A percentile compares a stretch with the other conserved stretches of the same genome.
phyloP scores from a whole-genome alignment of 2,888 invertebrate species.

The Malacosoma neustria region DNA sequence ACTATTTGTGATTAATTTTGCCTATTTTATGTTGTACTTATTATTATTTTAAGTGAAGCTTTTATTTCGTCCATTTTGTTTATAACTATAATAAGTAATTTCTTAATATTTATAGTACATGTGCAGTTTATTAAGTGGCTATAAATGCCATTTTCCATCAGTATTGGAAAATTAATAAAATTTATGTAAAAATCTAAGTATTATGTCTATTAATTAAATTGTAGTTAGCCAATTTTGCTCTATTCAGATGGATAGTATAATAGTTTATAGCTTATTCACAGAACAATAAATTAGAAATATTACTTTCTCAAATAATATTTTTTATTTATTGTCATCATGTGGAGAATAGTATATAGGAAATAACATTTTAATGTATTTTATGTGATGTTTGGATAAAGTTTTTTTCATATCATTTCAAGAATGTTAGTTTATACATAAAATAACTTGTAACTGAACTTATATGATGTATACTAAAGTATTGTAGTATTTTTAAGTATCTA shows the following conservation, averaged over 20 bases:
- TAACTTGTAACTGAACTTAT: too few species aligned
- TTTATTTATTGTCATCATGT: too few species aligned
- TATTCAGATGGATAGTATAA: slow-evolving; percentile 36
- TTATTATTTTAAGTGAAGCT: neutral
- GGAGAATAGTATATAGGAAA: too few species aligned
- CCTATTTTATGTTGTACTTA: slow-evolving; percentile 1
- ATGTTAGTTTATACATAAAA: too few species aligned
- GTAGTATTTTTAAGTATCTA: too few species aligned
- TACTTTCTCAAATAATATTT: neutral
- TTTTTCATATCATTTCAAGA: too few species aligned
- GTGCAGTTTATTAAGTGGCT: neutral
- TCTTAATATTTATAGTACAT: neutral
- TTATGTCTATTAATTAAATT: slow-evolving; percentile 25
- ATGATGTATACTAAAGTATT: too few species aligned
- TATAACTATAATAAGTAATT: slow-evolving; percentile 4
- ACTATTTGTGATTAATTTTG: slow-evolving; percentile 2
- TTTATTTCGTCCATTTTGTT: slow-evolving; percentile 9
- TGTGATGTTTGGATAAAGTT: too few species aligned
- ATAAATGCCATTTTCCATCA: neutral
- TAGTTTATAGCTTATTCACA: neutral
- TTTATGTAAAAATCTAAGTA: slow-evolving; percentile 11
- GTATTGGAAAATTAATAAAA: slow-evolving; percentile 3
- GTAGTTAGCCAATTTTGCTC: slow-evolving; percentile 62
- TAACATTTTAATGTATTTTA: too few species aligned
- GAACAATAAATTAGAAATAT: neutral